Evolutionary conservation across 2,888 invertebrate genomes (phyloP).

Genomic region (Antheraea yamamai): DNA sequence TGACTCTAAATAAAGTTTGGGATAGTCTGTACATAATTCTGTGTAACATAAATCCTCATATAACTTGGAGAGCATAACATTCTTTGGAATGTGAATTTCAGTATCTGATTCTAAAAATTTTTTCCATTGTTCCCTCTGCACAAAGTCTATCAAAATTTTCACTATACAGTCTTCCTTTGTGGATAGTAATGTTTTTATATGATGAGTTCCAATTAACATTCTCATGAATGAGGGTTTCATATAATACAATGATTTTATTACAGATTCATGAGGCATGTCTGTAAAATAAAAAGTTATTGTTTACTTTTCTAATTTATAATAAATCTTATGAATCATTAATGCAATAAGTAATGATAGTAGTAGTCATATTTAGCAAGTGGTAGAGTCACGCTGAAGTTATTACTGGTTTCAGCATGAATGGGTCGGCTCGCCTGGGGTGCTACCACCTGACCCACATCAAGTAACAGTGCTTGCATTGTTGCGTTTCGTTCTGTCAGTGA

Average conservation of each 20-base stretch:
- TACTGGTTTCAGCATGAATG: too few relatives aligned
- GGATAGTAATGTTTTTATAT: constrained; percentile 47
- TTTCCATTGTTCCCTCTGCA: constrained; percentile 51
- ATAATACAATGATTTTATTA: constrained; percentile 56
- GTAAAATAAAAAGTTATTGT: constrained; percentile 38
- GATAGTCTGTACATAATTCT: constrained; percentile 32
- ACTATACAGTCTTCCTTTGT: constrained; percentile 53
- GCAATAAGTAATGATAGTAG: too few relatives aligned
- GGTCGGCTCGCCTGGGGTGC: too few relatives aligned
- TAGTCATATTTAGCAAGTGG: too few relatives aligned
- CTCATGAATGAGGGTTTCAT: constrained; percentile 67
- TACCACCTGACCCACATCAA: too few relatives aligned
- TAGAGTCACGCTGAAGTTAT: too few relatives aligned
- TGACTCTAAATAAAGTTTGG: constrained; percentile 40
- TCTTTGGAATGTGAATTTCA: constrained; percentile 39
- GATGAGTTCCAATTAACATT: constrained; percentile 51
- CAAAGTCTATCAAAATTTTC: constrained; percentile 49
- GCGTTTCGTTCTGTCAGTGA: too few relatives aligned
- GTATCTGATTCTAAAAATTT: constrained; percentile 36
- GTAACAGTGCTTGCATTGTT: too few relatives aligned
- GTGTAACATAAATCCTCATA: neutral
- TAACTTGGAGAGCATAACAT: constrained; percentile 25
- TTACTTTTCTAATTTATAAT: neutral
- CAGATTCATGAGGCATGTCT: constrained; percentile 59
- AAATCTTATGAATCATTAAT: neutral